phyloP scores from a whole-genome alignment of 2,888 invertebrate genomes.

The Drosophila siamana region DNA sequence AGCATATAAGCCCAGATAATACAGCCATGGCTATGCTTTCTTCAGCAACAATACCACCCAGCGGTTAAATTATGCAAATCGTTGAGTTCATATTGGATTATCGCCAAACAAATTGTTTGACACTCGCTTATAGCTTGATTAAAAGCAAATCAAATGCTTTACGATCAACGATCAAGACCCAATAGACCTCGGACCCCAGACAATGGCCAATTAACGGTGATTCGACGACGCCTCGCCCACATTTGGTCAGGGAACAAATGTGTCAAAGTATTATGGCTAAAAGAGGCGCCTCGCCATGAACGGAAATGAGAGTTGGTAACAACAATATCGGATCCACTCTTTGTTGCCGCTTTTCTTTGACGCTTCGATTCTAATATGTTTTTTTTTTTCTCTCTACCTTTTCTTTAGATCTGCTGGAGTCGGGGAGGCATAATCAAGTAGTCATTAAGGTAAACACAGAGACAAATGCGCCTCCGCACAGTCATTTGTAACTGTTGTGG shows the following conservation, averaged over 20 bases:
- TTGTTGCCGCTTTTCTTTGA: slow-evolving; percentile 18
- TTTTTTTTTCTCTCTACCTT: slow-evolving; percentile 23
- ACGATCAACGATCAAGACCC: slow-evolving; percentile 35
- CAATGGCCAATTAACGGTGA: slow-evolving; percentile 51
- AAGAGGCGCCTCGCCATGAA: slow-evolving; percentile 68
- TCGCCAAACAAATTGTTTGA: slow-evolving; percentile 63
- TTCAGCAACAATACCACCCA: slow-evolving; percentile 15
- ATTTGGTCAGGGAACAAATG: slow-evolving; percentile 34
- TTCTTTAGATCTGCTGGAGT: slow-evolving; percentile 16
- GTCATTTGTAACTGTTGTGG: slow-evolving; percentile 20
- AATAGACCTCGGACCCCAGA: slow-evolving; percentile 10
- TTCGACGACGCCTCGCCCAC: slow-evolving; percentile 56
- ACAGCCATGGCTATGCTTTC: neutral
- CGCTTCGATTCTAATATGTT: slow-evolving; percentile 6
- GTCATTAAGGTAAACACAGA: slow-evolving; percentile 67
- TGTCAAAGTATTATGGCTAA: slow-evolving; percentile 54
- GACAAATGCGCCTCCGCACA: slow-evolving; percentile 42
- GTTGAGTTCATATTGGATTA: slow-evolving; percentile 34
- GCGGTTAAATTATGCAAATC: slow-evolving; percentile 32
- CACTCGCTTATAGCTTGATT: slow-evolving; percentile 64
- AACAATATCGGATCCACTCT: slow-evolving; percentile 31
- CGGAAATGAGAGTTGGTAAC: slow-evolving; percentile 68
- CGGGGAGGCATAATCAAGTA: slow-evolving; percentile 63
- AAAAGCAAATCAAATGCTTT: slow-evolving; percentile 65
- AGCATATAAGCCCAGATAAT: neutral